phyloP scores from a whole-genome alignment of 2,888 invertebrate genomes.

The Platerodrilus igneus region DNA sequence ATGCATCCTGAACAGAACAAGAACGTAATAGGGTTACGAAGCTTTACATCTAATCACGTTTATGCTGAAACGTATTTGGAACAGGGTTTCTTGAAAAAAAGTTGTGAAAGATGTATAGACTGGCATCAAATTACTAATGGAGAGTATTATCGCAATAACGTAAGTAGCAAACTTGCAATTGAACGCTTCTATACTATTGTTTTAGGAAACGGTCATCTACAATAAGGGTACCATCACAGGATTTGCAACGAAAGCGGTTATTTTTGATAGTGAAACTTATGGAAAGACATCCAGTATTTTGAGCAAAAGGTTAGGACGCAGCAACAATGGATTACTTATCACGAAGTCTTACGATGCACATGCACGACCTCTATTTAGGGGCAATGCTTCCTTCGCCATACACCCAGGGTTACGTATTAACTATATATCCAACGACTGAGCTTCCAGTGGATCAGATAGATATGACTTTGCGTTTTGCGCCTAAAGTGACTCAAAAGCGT shows the following conservation, averaged over 20 bases:
- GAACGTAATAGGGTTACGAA: constrained; percentile 36
- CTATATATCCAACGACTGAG: constrained; percentile 23
- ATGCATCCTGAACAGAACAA: constrained; percentile 32
- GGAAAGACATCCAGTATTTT: too few relatives aligned
- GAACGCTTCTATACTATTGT: constrained; percentile 17
- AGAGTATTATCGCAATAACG: constrained; percentile 29
- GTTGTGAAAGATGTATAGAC: constrained; percentile 39
- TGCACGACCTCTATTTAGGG: too few relatives aligned
- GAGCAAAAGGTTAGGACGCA: too few relatives aligned
- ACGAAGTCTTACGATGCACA: too few relatives aligned
- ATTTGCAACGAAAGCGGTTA: constrained; percentile 1
- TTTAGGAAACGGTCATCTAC: constrained; percentile 25
- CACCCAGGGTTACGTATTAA: constrained; percentile 22
- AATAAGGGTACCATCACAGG: constrained; percentile 24
- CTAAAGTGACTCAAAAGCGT: constrained; percentile 28
- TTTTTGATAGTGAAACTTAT: constrained; percentile 26
- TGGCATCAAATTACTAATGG: constrained; percentile 39
- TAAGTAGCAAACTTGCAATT: constrained; percentile 31
- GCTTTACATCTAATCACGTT: constrained; percentile 39
- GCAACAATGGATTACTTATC: too few relatives aligned
- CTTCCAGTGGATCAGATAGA: constrained; percentile 39
- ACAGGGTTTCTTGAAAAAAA: constrained; percentile 32
- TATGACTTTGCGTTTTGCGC: constrained; percentile 34
- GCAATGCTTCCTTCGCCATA: constrained; percentile 23
- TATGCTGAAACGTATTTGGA: constrained; percentile 38